Evolutionary conservation across 2,888 invertebrate genomes (phyloP).

Genomic region (Atethmia centrago): DNA sequence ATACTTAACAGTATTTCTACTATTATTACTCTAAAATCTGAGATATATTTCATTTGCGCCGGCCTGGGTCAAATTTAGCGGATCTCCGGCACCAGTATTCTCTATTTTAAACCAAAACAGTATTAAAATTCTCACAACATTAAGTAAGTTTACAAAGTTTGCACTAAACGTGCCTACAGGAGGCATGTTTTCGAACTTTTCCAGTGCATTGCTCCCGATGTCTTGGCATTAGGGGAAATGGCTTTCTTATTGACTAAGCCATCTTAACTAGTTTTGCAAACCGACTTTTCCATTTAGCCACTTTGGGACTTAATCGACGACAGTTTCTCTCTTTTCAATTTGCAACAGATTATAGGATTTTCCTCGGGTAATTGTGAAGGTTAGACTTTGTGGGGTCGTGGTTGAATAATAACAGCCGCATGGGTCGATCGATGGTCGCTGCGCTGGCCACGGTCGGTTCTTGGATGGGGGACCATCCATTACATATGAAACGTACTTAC

Average conservation of each 20-base stretch:
- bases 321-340: slow-evolving; percentile 30
- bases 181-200: slow-evolving; percentile 10
- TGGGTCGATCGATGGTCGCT: too few species aligned
- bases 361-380: neutral
- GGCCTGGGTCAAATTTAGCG: too few species aligned
- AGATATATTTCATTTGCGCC: too few species aligned
- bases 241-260: slow-evolving; percentile 62
- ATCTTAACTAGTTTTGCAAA: slow-evolving; percentile 49
- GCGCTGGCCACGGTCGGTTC: too few species aligned
- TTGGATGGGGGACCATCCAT: too few species aligned
- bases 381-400: neutral
- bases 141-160: neutral
- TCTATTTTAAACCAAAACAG: neutral
- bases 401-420: too few species aligned
- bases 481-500: too few species aligned
- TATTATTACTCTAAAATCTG: too few species aligned
- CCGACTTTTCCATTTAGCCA: slow-evolving; percentile 54
- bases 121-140: neutral
- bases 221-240: slow-evolving; percentile 57
- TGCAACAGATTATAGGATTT: slow-evolving; percentile 26
- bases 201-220: slow-evolving; percentile 35
- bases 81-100: too few species aligned
- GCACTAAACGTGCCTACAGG: neutral
- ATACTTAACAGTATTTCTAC: too few species aligned
- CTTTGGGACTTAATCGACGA: slow-evolving; percentile 39